Evolutionary conservation across 2,888 invertebrate species (phyloP).

Genomic region (Eugnorisma glareosa): DNA sequence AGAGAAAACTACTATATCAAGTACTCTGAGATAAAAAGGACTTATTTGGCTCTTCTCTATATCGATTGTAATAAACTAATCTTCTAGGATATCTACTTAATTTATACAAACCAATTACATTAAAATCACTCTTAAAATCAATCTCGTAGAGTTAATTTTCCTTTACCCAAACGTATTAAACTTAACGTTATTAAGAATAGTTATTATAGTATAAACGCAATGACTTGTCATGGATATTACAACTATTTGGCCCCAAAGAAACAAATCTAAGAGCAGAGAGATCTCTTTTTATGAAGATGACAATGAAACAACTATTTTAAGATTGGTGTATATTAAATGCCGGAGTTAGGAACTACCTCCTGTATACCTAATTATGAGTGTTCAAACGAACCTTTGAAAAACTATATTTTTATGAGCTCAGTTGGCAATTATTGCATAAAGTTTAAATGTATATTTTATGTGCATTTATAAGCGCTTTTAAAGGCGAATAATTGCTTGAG

Average conservation of each 20-base stretch:
- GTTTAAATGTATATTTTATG: conserved; percentile 13
- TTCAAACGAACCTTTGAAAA: conserved; percentile 47
- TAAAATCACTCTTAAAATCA: conserved; percentile 72
- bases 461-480: conserved; percentile 56
- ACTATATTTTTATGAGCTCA: conserved; percentile 42
- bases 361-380: conserved; percentile 40
- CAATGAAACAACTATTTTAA: conserved; percentile 61
- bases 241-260: conserved; percentile 89
- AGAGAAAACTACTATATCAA: conserved; percentile 52
- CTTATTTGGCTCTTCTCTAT: conserved; percentile 80
- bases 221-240: conserved; percentile 88
- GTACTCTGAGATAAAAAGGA: conserved; percentile 65
- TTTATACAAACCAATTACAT: conserved; percentile 69
- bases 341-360: conserved; percentile 75
- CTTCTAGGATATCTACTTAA: conserved; percentile 66
- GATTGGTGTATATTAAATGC: conserved; percentile 75
- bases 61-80: conserved; percentile 69
- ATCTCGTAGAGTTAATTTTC: conserved; percentile 70
- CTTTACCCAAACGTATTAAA: conserved; percentile 68
- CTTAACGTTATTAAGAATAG: conserved; percentile 62
- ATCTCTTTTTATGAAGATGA: conserved; percentile 77
- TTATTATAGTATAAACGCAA: conserved; percentile 76
- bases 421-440: conserved; percentile 55
- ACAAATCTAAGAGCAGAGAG: conserved; percentile 83
- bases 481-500: conserved; percentile 52